Evolutionary conservation across 2,888 invertebrate genomes (phyloP).

Genomic region (Apodemia zela): DNA sequence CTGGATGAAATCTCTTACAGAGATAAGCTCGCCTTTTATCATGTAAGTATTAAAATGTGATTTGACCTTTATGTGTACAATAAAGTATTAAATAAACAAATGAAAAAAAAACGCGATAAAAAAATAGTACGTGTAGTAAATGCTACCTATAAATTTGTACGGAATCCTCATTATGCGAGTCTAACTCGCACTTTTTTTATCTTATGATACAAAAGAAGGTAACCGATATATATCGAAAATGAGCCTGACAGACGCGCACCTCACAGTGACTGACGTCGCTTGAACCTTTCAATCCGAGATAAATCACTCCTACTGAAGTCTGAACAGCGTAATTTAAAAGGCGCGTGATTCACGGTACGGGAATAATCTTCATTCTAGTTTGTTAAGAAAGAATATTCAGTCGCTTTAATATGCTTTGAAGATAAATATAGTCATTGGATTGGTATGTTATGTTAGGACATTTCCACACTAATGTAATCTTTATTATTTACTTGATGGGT

Average conservation of each 20-base stretch:
- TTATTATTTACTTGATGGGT: no score
- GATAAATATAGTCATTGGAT: neutral
- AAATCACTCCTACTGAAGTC: constrained; percentile 42
- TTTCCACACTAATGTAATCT: neutral
- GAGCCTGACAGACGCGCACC: constrained; percentile 63
- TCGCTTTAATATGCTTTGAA: neutral
- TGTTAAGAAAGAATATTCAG: constrained; percentile 8
- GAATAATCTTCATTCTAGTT: constrained; percentile 18
- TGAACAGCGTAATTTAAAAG: constrained; percentile 38
- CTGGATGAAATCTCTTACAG: no score
- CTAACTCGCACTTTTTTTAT: no score
- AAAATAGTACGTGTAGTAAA: no score
- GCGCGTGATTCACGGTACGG: constrained; percentile 26
- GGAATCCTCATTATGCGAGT: no score
- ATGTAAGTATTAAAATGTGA: no score
- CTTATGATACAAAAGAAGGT: neutral
- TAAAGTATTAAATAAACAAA: no score
- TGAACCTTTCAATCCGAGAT: constrained; percentile 52
- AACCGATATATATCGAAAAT: neutral
- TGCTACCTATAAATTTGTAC: no score
- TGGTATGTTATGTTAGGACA: neutral
- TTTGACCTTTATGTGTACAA: no score
- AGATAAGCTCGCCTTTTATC: no score
- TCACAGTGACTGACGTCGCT: constrained; percentile 64
- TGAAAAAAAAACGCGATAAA: no score